Evolutionary conservation across 1,140 invertebrate genomes (phyloP).

Genomic region (Diuraphis noxia): DNA sequence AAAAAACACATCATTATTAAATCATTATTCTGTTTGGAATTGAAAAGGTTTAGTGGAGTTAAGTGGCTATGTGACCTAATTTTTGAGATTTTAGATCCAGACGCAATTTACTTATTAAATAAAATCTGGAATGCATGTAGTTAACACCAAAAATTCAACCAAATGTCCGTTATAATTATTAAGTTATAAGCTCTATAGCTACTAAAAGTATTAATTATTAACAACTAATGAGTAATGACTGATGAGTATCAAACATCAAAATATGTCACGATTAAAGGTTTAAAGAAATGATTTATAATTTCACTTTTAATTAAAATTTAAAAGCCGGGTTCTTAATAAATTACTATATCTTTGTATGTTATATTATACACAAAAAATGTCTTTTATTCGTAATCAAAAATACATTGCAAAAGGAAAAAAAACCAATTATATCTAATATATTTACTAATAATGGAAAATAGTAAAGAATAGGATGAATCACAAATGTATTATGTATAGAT

Average conservation of each 20-base stretch:
- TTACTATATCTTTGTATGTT: no score
- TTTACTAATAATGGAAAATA: background rate
- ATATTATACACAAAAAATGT: background rate
- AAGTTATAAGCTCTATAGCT: background rate
- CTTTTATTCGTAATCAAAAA: background rate
- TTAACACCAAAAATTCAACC: no score
- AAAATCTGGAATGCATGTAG: no score
- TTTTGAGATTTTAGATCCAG: no score
- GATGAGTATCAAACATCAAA: background rate
- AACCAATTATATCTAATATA: background rate
- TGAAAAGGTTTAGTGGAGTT: no score
- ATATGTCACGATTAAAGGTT: background rate
- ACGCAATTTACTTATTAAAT: no score
- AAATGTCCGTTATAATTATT: no score
- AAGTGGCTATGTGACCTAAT: no score
- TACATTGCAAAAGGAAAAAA: background rate
- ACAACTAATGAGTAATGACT: no score
- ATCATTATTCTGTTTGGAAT: no score
- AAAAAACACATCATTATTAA: no score
- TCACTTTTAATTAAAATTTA: background rate
- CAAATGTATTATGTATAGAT: no score
- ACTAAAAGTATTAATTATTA: background rate
- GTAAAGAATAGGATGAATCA: background rate
- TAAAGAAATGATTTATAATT: background rate
- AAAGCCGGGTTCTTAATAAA: background rate